Evolutionary conservation across 2,113 vertebrate species (phyloP).

Genomic region (Sinocyclocheilus anophthalmus): DNA sequence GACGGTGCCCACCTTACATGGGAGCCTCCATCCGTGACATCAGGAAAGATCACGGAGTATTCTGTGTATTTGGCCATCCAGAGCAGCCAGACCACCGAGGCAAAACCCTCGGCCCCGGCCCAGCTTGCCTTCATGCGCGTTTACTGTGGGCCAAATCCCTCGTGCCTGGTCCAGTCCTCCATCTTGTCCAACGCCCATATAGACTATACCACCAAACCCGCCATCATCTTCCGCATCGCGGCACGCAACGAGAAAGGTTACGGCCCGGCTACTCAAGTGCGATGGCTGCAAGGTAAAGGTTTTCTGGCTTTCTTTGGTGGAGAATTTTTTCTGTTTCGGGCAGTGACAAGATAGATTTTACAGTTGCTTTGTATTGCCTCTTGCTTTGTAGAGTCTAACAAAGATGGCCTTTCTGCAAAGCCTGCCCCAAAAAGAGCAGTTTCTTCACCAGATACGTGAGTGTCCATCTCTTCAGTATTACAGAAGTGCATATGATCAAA

Average conservation of each 20-base stretch:
- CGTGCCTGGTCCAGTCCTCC: conserved; percentile 88
- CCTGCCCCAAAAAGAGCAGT: conserved; percentile 86
- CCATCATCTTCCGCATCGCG: conserved; percentile 92
- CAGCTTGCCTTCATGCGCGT: conserved; percentile 93
- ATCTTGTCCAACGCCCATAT: conserved; percentile 91
- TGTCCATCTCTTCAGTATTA: not conserved
- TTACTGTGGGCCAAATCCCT: conserved; percentile 91
- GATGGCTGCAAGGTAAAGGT: conserved; percentile 88
- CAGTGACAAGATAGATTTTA: not conserved
- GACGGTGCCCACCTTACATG: conserved; percentile 91
- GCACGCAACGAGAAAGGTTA: conserved; percentile 93
- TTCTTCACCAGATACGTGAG: conserved; percentile 87
- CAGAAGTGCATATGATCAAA: not conserved
- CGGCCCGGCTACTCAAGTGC: conserved; percentile 91
- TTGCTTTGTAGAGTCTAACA: conserved; percentile 81
- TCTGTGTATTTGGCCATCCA: conserved; percentile 91
- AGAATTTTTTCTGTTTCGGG: not conserved
- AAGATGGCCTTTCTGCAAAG: conserved; percentile 84
- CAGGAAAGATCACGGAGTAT: conserved; percentile 90
- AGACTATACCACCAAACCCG: conserved; percentile 91
- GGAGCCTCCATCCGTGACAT: conserved; percentile 90
- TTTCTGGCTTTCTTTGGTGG: too few species aligned
- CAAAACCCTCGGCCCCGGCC: conserved; percentile 81
- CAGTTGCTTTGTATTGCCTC: not conserved
- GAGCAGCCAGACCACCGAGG: conserved; percentile 82